Evolutionary conservation across 2,888 invertebrate species (phyloP), one percentile per base, ranked within the genome.

Genomic region (Brachypalpus laphriformis): DNA sequence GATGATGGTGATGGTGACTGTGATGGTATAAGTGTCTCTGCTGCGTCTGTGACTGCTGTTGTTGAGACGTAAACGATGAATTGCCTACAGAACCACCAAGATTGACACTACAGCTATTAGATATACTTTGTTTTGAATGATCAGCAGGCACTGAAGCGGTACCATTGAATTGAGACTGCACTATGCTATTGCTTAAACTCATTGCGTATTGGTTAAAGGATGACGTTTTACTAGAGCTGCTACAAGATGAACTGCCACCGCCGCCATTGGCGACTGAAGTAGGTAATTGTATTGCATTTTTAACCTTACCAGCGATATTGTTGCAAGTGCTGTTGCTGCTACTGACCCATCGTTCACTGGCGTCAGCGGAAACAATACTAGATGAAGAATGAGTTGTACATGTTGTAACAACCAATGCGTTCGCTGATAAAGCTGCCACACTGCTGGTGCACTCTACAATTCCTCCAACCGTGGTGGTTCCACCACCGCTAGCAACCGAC

Each of bases 401-500:
- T 1, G 83, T 70, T 54, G 83, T 76, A 16, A 78, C 76, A 77
- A 61, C 87, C 72, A 78, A 75, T 86, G 72, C 81, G 74, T 77
- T 78, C 71, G 51, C 71, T 49, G 76, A 80, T 49, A 72, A 74
- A 25, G 66, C 70, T 57, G 77, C 56, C 61, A 57, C 74, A 57
- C 71, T 75, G 49, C 63, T 78, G 59, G 54, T 56, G 49, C 83
- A 71, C 51, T 83, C 82, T 40, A 63, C 70, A 65, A 51, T 63
- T 56, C 88, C 89, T 34, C 87, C 87, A 65, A 88, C 88, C 72
- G 90, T 89, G 63, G 78, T 86, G 51, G 87, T 82, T 63, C 82
- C 85, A 61, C 77, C 78, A 42, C 75, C 86, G 61, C 86, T 87
- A n/a, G 65, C 57, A 16, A 57, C 71, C 20, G 71, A 75, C 54